phyloP scores from a whole-genome alignment of 1,140 invertebrate species.

The Bemisia tabaci region DNA sequence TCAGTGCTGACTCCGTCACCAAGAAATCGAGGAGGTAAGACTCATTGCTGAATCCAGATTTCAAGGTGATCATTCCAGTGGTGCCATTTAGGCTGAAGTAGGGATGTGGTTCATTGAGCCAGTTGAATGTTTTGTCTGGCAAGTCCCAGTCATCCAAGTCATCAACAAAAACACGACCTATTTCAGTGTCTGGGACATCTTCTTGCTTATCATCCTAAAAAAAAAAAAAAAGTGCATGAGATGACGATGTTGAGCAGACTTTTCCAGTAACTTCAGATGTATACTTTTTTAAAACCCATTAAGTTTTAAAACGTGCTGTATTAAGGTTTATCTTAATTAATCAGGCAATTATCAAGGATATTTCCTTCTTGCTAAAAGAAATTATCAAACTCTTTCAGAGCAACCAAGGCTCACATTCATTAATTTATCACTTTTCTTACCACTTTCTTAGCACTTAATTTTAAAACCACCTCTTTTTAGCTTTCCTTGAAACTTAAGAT shows the following conservation, averaged over 20 bases:
- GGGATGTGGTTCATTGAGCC: slow-evolving; percentile 38
- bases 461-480: too few relatives aligned
- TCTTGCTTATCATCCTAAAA: too few relatives aligned
- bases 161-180: slow-evolving; percentile 78
- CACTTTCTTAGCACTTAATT: too few relatives aligned
- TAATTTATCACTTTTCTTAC: too few relatives aligned
- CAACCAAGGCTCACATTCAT: too few relatives aligned
- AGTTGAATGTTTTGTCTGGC: slow-evolving; percentile 68
- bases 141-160: slow-evolving; percentile 91
- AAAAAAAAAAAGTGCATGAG: too few relatives aligned
- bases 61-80: slow-evolving; percentile 74
- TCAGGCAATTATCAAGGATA: neutral
- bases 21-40: slow-evolving; percentile 52
- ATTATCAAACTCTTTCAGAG: too few relatives aligned
- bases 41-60: slow-evolving; percentile 47
- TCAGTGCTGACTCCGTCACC: slow-evolving; percentile 40
- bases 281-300: neutral
- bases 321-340: neutral
- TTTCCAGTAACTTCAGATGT: too few relatives aligned
- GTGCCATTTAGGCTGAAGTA: slow-evolving; percentile 51
- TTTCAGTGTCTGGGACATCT: slow-evolving; percentile 54
- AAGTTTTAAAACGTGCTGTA: neutral
- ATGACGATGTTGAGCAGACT: too few relatives aligned
- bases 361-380: too few relatives aligned
- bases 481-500: too few relatives aligned